These are phyloP conservation scores for Pogonophryne albipinna DNA, from an alignment of 2,797 vertebrate genomes.

Conservation along the genomic window DNA sequence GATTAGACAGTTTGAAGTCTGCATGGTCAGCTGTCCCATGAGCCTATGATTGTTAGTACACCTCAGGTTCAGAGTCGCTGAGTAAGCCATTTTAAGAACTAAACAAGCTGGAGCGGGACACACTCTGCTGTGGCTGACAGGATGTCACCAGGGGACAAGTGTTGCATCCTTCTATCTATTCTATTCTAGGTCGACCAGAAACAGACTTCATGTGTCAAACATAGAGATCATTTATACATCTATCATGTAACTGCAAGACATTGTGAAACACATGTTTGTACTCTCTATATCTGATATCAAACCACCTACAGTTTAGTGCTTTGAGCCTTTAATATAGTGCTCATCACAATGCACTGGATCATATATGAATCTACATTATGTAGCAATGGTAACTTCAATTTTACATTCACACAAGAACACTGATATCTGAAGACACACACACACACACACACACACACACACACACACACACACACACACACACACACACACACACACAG, in stretches of 20 bases:
- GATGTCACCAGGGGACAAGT: constrained; percentile 5
- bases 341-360: constrained; percentile 15
- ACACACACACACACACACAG: no score
- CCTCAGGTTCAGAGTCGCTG: constrained; percentile 33
- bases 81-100: constrained; percentile 20
- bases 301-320: constrained; percentile 22
- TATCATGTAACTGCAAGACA: neutral
- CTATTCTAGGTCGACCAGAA: neutral
- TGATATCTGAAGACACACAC: neutral
- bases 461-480: no score
- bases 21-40: constrained; percentile 26
- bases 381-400: neutral
- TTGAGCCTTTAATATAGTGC: constrained; percentile 2
- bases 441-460: no score
- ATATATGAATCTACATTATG: constrained; percentile 10
- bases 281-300: constrained; percentile 17
- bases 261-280: constrained; percentile 13
- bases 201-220: neutral
- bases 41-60: constrained; percentile 45
- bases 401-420: neutral
- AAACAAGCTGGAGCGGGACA: constrained; percentile 1
- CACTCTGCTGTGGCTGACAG: neutral
- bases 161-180: neutral
- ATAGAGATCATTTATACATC: neutral
- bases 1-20: constrained; percentile 30